Percentiles rank a stretch among this genome's conserved stretches.
phyloP scores from a whole-genome alignment of 2,888 invertebrate genomes.

The Phortica okadai region DNA sequence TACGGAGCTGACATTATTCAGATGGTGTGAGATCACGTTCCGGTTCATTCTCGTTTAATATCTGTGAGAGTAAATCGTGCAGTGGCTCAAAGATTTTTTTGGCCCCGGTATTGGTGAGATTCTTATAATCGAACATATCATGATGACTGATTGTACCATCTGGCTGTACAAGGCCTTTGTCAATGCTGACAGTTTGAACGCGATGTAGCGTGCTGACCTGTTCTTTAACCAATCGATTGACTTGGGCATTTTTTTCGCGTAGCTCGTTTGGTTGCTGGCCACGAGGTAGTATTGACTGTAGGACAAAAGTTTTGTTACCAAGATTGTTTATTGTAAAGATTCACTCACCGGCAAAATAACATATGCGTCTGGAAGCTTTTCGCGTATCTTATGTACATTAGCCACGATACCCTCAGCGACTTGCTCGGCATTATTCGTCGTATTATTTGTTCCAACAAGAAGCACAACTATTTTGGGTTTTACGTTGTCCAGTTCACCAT shows the following conservation, averaged over 20 bases:
- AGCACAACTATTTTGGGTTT: constrained; percentile 93
- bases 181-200: constrained; percentile 87
- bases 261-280: constrained; percentile 90
- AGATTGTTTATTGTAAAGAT: not conserved
- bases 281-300: constrained; percentile 89
- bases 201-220: constrained; percentile 81
- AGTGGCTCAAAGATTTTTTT: constrained; percentile 91
- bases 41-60: constrained; percentile 85
- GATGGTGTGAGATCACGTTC: constrained; percentile 86
- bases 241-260: constrained; percentile 85
- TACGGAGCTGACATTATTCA: constrained; percentile 77
- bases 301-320: constrained; percentile 33
- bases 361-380: constrained; percentile 87
- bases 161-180: constrained; percentile 86
- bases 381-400: constrained; percentile 85
- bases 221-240: constrained; percentile 85
- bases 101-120: constrained; percentile 91
- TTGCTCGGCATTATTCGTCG: constrained; percentile 87
- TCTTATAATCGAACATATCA: constrained; percentile 95
- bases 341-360: constrained; percentile 88
- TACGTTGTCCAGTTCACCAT: constrained; percentile 92
- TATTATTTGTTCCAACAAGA: constrained; percentile 93
- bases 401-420: constrained; percentile 88
- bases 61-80: constrained; percentile 86
- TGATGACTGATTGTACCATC: constrained; percentile 91